These are phyloP conservation scores for Drosophila ogumai DNA, from an alignment of 1,140 invertebrate genomes.

Conservation along the genomic window DNA sequence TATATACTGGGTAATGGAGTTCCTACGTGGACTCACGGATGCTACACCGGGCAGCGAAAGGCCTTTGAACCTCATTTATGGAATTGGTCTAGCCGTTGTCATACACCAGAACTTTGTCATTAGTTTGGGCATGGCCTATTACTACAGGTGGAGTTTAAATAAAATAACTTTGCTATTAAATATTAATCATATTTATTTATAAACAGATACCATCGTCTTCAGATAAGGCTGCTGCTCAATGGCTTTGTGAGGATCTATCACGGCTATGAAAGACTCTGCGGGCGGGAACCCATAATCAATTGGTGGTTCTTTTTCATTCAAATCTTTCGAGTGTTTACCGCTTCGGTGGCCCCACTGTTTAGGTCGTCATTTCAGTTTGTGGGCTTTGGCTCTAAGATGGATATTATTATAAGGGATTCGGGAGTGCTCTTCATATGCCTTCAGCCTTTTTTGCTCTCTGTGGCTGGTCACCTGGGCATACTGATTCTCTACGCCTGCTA, in stretches of 20 bases:
- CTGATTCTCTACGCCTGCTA: conserved; percentile 41
- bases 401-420: not conserved
- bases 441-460: conserved; percentile 35
- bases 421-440: conserved; percentile 25
- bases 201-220: conserved; percentile 1
- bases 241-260: conserved; percentile 38
- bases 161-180: not conserved
- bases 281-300: conserved; percentile 29
- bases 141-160: conserved; percentile 11
- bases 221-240: conserved; percentile 30
- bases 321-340: not conserved
- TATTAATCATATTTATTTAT: too few species aligned
- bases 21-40: not conserved
- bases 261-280: conserved; percentile 1
- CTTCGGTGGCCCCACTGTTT: not conserved
- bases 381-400: accelerated
- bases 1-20: not conserved
- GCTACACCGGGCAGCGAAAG: not conserved
- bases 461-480: conserved; percentile 28
- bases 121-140: conserved; percentile 5
- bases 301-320: conserved; percentile 31
- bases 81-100: not conserved
- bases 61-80: conserved; percentile 26
- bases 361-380: conserved; percentile 1
- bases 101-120: conserved; percentile 24